These are phyloP conservation scores for Hyles euphorbiae DNA, from an alignment of 1,140 invertebrate species.

Conservation along the genomic window DNA sequence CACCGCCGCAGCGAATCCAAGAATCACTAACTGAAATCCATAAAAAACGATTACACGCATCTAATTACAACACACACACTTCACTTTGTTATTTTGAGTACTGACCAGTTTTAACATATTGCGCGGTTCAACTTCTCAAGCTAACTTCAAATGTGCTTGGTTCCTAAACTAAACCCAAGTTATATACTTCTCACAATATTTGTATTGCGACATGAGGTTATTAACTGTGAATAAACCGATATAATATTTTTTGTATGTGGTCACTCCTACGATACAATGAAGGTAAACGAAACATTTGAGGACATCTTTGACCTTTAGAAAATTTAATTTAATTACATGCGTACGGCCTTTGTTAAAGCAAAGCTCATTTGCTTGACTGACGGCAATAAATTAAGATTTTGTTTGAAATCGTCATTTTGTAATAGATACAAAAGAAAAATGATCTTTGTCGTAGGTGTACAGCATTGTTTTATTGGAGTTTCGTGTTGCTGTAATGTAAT, in stretches of 20 bases:
- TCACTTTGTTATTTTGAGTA: too few species aligned
- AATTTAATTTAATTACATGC: conserved; percentile 28
- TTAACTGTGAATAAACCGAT: not conserved
- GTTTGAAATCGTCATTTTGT: not conserved
- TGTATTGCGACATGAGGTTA: conserved; percentile 3
- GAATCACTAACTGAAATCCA: conserved; percentile 4
- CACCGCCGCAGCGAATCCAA: not conserved
- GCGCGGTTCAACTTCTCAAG: too few species aligned
- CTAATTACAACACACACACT: too few species aligned
- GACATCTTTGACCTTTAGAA: conserved; percentile 16
- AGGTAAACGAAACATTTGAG: conserved; percentile 2
- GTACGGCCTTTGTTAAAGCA: conserved; percentile 15
- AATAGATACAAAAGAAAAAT: too few species aligned
- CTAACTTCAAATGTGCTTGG: not conserved
- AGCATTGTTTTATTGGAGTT: too few species aligned
- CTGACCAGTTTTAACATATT: too few species aligned
- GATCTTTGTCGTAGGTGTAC: too few species aligned
- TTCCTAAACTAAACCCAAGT: not conserved
- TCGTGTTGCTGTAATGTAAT: too few species aligned
- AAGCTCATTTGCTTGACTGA: conserved; percentile 17
- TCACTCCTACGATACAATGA: not conserved
- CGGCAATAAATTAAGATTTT: conserved; percentile 16
- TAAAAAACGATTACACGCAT: not conserved
- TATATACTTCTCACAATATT: not conserved
- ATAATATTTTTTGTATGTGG: not conserved